Conservation (phyloP, 2,888 invertebrate species). For the Coleophora flavipennella region DNA sequence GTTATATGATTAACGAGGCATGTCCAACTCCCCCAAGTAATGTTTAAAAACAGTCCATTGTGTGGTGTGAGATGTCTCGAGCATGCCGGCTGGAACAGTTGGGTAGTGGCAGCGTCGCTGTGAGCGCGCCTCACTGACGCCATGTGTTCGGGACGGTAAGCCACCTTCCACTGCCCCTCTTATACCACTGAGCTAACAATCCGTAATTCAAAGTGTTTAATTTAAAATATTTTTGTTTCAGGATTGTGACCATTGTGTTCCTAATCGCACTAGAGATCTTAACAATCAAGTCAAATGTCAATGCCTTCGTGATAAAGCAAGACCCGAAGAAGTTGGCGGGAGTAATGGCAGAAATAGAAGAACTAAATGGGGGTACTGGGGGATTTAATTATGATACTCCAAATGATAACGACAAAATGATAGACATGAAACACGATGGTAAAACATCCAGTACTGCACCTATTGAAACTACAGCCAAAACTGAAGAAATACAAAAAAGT, state of each 20-base stretch:
- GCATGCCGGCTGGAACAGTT: too few species aligned
- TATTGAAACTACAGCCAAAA: constrained; percentile 7
- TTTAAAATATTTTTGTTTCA: constrained; percentile 41
- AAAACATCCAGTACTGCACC: constrained; percentile 2
- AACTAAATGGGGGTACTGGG: too few species aligned
- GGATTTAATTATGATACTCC: constrained; percentile 17
- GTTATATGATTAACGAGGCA: constrained; percentile 2
- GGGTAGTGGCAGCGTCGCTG: too few species aligned
- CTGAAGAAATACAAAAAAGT: constrained; percentile 8
- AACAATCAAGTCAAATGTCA: constrained; percentile 29
- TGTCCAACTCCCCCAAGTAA: background rate
- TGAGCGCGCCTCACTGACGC: too few species aligned
- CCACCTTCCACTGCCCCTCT: too few species aligned
- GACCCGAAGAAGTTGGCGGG: constrained; percentile 12
- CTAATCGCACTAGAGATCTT: constrained; percentile 27
- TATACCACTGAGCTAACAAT: too few species aligned
- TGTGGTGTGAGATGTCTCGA: constrained; percentile 1
- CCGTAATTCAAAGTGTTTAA: too few species aligned
- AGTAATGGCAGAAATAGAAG: constrained; percentile 29
- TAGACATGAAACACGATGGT: constrained; percentile 5
- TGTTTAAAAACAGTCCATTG: constrained; percentile 16
- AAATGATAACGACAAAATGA: constrained; percentile 18
- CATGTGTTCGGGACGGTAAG: too few species aligned
- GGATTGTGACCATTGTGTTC: constrained; percentile 42
- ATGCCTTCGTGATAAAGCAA: constrained; percentile 32